Evolutionary conservation across 2,888 invertebrate genomes (phyloP).

Genomic region (Erpobdella octoculata): DNA sequence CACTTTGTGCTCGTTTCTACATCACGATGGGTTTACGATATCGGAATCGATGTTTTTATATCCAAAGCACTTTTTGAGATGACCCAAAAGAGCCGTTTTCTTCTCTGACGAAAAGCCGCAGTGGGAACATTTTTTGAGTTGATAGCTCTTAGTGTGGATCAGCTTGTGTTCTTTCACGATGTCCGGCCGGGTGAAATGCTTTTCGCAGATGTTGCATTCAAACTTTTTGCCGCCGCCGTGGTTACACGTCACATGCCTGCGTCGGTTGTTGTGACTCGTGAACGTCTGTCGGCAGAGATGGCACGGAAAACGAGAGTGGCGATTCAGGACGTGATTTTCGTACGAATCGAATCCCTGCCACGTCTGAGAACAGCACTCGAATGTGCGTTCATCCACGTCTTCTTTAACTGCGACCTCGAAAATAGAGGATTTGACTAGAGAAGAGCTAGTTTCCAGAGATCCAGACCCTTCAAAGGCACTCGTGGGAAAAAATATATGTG

Average conservation of each 20-base stretch:
- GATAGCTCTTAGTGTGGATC: constrained; percentile 37
- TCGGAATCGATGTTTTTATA: constrained; percentile 20
- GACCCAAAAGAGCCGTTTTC: constrained; percentile 35
- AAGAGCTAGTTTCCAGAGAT: not conserved
- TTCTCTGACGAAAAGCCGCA: constrained; percentile 33
- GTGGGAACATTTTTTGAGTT: constrained; percentile 31
- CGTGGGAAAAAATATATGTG: too few species aligned
- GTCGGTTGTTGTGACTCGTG: constrained; percentile 36
- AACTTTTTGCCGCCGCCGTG: constrained; percentile 30
- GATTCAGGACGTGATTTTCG: constrained; percentile 32
- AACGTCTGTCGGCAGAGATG: constrained; percentile 36
- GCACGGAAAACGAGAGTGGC: constrained; percentile 36
- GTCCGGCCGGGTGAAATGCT: constrained; percentile 35
- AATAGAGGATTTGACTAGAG: not conserved
- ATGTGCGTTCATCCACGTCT: constrained; percentile 12
- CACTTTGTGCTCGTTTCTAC: too few species aligned
- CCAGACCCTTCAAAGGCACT: not conserved
- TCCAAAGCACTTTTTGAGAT: constrained; percentile 36
- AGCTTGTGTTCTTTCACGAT: constrained; percentile 36
- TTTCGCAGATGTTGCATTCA: constrained; percentile 34
- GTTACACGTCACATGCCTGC: constrained; percentile 34
- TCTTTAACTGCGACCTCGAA: not conserved
- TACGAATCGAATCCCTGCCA: constrained; percentile 32
- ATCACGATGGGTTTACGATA: too few species aligned
- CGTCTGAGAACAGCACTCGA: constrained; percentile 21